phyloP scores from a whole-genome alignment of 2,797 vertebrate species.

The Dendrocincla fuliginosa region DNA sequence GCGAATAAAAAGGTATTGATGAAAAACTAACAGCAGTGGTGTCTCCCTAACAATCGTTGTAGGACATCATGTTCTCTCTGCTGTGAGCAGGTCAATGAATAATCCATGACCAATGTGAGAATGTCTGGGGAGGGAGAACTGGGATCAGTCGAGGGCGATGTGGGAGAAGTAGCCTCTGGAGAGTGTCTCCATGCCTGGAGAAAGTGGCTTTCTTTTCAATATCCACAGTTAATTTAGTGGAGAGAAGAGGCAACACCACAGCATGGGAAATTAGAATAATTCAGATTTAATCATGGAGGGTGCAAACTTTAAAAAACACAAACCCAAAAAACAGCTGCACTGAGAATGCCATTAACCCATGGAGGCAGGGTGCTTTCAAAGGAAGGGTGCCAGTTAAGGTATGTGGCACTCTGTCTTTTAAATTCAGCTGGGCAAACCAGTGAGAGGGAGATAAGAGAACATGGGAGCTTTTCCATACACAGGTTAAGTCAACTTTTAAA shows the following conservation, averaged over 20 bases:
- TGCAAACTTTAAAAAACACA: neutral
- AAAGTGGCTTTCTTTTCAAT: neutral
- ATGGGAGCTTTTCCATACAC: neutral
- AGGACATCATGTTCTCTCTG: conserved; percentile 47
- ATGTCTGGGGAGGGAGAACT: neutral
- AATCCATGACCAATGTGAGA: neutral
- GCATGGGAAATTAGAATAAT: neutral
- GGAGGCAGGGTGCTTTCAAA: neutral
- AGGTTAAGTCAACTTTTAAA: neutral
- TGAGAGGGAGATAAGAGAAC: neutral
- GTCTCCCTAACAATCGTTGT: conserved; percentile 5
- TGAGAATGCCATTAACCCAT: neutral
- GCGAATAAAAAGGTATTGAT: conserved; percentile 36
- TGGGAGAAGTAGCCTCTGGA: neutral
- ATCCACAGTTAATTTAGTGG: neutral
- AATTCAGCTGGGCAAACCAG: neutral
- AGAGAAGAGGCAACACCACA: neutral
- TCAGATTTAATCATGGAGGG: neutral
- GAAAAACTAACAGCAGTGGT: conserved; percentile 12
- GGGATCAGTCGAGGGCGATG: neutral
- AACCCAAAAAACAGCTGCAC: rapidly evolving
- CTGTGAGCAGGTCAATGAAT: neutral
- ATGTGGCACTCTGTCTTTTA: neutral
- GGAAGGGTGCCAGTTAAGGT: neutral
- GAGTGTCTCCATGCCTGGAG: neutral